phyloP scores from a whole-genome alignment of 2,797 vertebrate genomes.

The Sebastiscus tertius region DNA sequence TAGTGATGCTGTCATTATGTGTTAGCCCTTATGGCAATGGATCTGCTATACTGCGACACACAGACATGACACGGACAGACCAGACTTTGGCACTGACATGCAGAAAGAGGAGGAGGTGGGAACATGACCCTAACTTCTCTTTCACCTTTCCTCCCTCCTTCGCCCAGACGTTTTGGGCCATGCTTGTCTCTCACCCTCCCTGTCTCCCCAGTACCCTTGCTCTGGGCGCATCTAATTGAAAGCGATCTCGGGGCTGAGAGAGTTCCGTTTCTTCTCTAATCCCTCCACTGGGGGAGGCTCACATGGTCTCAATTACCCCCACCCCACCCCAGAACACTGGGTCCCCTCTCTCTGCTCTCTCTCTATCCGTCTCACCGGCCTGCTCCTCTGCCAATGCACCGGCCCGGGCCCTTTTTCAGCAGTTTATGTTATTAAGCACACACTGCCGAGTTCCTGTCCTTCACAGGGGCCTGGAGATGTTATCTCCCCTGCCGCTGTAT shows the following conservation, averaged over 20 bases:
- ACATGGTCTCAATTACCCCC: slow-evolving; percentile 99
- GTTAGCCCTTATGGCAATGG: slow-evolving; percentile 36
- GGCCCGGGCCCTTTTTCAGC: slow-evolving; percentile 88
- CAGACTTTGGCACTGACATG: slow-evolving; percentile 54
- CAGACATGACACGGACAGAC: slow-evolving; percentile 78
- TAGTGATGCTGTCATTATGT: slow-evolving; percentile 2
- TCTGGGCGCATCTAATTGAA: slow-evolving; percentile 99
- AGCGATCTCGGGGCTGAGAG: slow-evolving; percentile 93
- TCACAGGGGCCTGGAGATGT: slow-evolving; percentile 97
- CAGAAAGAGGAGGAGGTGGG: slow-evolving; percentile 68
- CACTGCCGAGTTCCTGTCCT: slow-evolving; percentile 96
- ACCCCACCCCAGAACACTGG: slow-evolving; percentile 80
- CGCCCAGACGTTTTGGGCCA: slow-evolving; percentile 43
- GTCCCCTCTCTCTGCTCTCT: slow-evolving; percentile 84
- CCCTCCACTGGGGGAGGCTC: slow-evolving; percentile 92
- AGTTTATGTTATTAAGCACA: slow-evolving; percentile 98
- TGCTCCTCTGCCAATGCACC: slow-evolving; percentile 76
- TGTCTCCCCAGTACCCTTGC: slow-evolving; percentile 86
- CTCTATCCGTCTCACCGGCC: slow-evolving; percentile 64
- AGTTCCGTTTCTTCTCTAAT: slow-evolving; percentile 98
- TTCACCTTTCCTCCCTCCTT: slow-evolving; percentile 60
- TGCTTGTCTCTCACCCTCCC: slow-evolving; percentile 86
- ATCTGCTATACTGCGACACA: slow-evolving; percentile 73
- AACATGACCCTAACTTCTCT: slow-evolving; percentile 73
- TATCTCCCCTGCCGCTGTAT: slow-evolving; percentile 91